Percentiles rank a stretch among this genome's conserved stretches.
These are phyloP conservation scores for Palythoa grandis DNA, from an alignment of 92 coral and sea anemone species.

Conservation along the genomic window DNA sequence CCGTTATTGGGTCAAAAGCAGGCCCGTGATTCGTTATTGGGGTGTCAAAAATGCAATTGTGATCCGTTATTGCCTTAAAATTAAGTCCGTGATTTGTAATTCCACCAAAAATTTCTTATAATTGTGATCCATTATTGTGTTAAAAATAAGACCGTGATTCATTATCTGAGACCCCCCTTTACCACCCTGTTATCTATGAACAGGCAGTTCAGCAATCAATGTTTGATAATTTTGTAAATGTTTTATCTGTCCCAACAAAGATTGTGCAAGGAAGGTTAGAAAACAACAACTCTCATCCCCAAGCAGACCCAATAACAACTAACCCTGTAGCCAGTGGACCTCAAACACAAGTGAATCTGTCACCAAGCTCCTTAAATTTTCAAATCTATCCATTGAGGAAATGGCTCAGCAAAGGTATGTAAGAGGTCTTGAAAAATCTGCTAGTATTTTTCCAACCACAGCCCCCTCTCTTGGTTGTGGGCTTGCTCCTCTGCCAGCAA, in stretches of 20 bases:
- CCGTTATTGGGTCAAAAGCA: too few relatives aligned
- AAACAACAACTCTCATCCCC: background rate
- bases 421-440: background rate
- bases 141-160: too few relatives aligned
- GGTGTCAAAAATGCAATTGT: too few relatives aligned
- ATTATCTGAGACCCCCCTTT: too few relatives aligned
- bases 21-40: too few relatives aligned
- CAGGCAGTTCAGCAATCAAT: constrained; percentile 57
- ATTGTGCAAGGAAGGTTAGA: background rate
- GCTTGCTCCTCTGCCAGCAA: constrained; percentile 32
- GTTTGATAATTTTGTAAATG: constrained; percentile 40
- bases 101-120: too few relatives aligned
- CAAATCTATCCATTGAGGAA: constrained; percentile 8
- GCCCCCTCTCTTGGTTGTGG: constrained; percentile 44
- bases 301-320: background rate
- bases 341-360: constrained; percentile 2
- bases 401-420: constrained; percentile 6
- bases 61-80: too few relatives aligned
- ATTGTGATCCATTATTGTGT: too few relatives aligned
- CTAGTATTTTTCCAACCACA: background rate
- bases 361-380: constrained; percentile 15
- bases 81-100: too few relatives aligned
- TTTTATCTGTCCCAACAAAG: constrained; percentile 14
- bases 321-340: background rate
- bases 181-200: constrained; percentile 46